phyloP scores from a whole-genome alignment of 2,113 vertebrate species.

The Spilogale gracilis region DNA sequence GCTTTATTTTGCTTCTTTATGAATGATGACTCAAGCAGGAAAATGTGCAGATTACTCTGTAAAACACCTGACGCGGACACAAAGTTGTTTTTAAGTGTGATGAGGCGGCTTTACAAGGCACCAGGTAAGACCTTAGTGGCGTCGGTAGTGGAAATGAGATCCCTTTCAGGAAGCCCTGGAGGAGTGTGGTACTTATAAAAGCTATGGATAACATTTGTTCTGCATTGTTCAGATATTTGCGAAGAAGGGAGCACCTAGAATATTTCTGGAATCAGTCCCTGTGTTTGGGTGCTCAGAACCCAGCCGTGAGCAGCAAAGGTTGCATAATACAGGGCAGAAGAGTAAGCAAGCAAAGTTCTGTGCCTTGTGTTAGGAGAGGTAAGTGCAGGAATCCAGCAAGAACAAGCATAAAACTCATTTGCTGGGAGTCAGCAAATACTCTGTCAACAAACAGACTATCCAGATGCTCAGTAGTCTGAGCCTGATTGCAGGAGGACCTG shows the following conservation, averaged over 20 bases:
- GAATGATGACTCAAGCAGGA: neutral
- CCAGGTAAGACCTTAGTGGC: neutral
- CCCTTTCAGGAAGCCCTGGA: rapidly evolving
- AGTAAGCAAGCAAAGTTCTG: neutral
- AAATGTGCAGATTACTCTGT: neutral
- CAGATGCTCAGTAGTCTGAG: neutral
- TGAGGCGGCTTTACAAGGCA: neutral
- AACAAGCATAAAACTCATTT: neutral
- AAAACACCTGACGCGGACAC: neutral
- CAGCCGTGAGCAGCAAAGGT: neutral
- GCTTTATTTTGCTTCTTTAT: neutral
- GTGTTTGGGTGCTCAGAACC: neutral
- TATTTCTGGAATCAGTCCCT: neutral
- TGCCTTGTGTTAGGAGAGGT: neutral
- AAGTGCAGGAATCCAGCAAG: neutral
- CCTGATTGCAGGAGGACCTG: no score
- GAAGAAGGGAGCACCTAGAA: neutral
- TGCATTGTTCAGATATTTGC: neutral
- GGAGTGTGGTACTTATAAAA: neutral
- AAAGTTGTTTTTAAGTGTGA: neutral
- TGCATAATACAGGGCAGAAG: neutral
- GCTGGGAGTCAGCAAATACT: neutral
- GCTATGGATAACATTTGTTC: rapidly evolving
- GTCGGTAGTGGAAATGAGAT: rapidly evolving
- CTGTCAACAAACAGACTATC: neutral